These are phyloP conservation scores for Diadromus collaris DNA, from an alignment of 2,888 invertebrate genomes.

Conservation along the genomic window DNA sequence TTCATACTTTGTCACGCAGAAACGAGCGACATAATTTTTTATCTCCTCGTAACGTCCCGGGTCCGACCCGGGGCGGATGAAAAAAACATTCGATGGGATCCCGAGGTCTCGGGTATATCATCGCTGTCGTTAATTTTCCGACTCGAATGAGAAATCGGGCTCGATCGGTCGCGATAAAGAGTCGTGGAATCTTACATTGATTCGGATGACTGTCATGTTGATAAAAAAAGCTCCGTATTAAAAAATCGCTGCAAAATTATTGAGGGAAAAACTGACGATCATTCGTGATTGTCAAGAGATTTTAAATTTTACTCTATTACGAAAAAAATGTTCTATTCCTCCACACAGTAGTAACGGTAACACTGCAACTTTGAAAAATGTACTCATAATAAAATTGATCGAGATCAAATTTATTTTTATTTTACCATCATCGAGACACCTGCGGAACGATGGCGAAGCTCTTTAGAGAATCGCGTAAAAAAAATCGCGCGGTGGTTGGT, in stretches of 20 bases:
- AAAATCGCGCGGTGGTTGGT: constrained; percentile 39
- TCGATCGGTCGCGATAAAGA: constrained; percentile 14
- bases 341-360: not conserved
- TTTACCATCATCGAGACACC: constrained; percentile 39
- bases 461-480: constrained; percentile 20
- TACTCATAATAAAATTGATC: not conserved
- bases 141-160: constrained; percentile 27
- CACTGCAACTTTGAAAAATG: not conserved
- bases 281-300: not conserved
- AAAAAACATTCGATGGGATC: constrained; percentile 1
- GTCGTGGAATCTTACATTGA: not conserved
- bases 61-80: not conserved
- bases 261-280: not conserved
- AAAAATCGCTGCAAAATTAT: not conserved
- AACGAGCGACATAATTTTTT: constrained; percentile 13
- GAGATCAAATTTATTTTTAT: constrained; percentile 17
- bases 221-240: not conserved
- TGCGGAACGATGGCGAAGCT: constrained; percentile 16
- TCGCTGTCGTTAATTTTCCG: not conserved
- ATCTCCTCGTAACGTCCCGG: constrained; percentile 33
- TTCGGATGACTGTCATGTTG: not conserved
- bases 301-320: too few species aligned
- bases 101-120: not conserved
- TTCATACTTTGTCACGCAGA: constrained; percentile 5
- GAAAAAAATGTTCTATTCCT: too few species aligned